These are phyloP conservation scores for Aphidius gifuensis DNA, from an alignment of 1,140 invertebrate species.

Conservation along the genomic window DNA sequence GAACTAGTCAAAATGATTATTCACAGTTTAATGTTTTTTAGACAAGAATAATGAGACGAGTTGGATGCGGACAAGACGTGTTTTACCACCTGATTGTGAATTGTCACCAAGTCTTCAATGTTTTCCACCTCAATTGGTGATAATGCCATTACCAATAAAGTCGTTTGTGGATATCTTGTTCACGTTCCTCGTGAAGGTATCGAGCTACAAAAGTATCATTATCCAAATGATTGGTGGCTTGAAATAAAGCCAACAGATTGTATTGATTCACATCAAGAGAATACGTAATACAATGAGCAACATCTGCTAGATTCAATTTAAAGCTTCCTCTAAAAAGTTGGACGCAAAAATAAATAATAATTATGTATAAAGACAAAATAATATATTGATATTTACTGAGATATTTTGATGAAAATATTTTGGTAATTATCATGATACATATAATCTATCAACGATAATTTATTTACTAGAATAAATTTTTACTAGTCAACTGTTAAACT, in stretches of 20 bases:
- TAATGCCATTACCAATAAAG: constrained; percentile 53
- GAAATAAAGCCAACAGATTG: constrained; percentile 58
- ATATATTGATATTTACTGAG: no score
- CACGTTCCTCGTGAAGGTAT: constrained; percentile 61
- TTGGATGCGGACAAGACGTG: constrained; percentile 60
- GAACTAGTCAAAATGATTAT: neutral
- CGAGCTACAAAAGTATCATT: constrained; percentile 64
- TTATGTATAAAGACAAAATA: neutral
- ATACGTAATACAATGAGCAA: constrained; percentile 5
- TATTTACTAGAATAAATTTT: no score
- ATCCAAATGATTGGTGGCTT: constrained; percentile 63
- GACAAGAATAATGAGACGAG: constrained; percentile 53
- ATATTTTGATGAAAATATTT: no score
- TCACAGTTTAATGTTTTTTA: constrained; percentile 26
- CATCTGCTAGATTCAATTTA: no score
- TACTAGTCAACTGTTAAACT: no score
- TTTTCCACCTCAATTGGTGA: constrained; percentile 59
- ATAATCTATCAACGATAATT: no score
- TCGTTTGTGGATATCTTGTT: constrained; percentile 53
- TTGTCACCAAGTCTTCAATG: constrained; percentile 55
- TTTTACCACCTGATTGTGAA: constrained; percentile 61
- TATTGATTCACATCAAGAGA: constrained; percentile 28
- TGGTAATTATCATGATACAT: no score
- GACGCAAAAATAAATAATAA: neutral
- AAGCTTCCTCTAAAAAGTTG: no score